Evolutionary conservation across 2,888 invertebrate genomes (phyloP).

Genomic region (Margaritifera margaritifera): DNA sequence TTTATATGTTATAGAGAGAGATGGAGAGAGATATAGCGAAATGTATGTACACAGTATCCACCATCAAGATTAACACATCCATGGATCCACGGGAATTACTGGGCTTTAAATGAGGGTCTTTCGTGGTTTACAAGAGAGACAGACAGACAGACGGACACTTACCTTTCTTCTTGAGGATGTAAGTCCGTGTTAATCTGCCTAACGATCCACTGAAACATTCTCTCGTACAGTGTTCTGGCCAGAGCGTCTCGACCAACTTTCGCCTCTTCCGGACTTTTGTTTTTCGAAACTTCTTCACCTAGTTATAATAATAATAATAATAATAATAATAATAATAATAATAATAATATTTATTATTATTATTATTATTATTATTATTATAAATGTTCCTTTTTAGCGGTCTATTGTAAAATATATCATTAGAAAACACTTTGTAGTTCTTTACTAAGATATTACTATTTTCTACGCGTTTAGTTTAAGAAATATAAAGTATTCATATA

Average conservation of each 20-base stretch:
- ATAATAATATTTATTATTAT: not conserved
- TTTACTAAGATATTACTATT: too few species aligned
- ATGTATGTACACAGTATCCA: too few species aligned
- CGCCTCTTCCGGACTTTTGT: slow-evolving; percentile 48
- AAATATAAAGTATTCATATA: too few species aligned
- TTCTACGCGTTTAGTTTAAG: too few species aligned
- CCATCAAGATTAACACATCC: too few species aligned
- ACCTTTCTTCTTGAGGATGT: slow-evolving; percentile 6
- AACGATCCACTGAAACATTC: slow-evolving; percentile 62
- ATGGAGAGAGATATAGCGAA: too few species aligned
- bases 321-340: slow-evolving; percentile 4
- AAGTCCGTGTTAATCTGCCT: slow-evolving; percentile 52
- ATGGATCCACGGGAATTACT: too few species aligned
- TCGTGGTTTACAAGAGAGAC: too few species aligned
- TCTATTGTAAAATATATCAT: not conserved
- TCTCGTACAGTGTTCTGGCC: slow-evolving; percentile 58
- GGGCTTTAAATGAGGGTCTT: too few species aligned
- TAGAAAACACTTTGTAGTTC: not conserved
- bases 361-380: too few species aligned
- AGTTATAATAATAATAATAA: slow-evolving; percentile 1
- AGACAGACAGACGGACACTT: not conserved
- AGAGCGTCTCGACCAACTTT: slow-evolving; percentile 57
- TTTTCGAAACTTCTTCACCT: slow-evolving; percentile 38
- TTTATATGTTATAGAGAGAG: too few species aligned
- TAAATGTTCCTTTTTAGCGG: too few species aligned